Percentiles rank a stretch among this genome's conserved stretches.
Evolutionary conservation across 2,113 vertebrate genomes (phyloP).

Genomic region (Cairina moschata): DNA sequence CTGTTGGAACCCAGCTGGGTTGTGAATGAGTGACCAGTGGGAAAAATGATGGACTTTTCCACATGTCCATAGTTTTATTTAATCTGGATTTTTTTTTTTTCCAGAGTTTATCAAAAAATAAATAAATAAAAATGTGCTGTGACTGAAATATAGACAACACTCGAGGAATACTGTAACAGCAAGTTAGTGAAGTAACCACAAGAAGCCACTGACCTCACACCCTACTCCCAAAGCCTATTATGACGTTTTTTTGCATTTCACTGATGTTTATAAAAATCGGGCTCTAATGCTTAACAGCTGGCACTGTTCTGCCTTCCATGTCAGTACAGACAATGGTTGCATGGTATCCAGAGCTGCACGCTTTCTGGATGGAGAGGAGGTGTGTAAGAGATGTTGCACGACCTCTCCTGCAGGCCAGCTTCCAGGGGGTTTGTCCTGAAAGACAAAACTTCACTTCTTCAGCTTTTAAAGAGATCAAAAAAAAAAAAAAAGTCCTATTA

Average conservation of each 20-base stretch:
- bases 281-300: not conserved
- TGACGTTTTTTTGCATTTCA: not conserved
- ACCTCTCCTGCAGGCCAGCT: not conserved
- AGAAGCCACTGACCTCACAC: not conserved
- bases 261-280: not conserved
- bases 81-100: not conserved
- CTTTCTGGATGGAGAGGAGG: not conserved
- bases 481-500: not conserved
- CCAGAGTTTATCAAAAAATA: too few species aligned
- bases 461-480: not conserved
- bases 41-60: not conserved
- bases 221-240: not conserved
- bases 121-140: not conserved
- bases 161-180: not conserved
- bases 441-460: not conserved
- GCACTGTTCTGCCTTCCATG: not conserved
- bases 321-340: not conserved
- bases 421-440: not conserved
- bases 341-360: not conserved
- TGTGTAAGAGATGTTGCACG: not conserved
- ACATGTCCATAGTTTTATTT: not conserved
- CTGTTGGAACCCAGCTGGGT: not conserved
- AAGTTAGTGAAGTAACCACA: not conserved
- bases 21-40: not conserved
- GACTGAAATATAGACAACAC: not conserved